A percentile compares a stretch with the other conserved stretches of the same genome.
phyloP scores from a whole-genome alignment of 2,797 vertebrate genomes.

The Euthynnus affinis region DNA sequence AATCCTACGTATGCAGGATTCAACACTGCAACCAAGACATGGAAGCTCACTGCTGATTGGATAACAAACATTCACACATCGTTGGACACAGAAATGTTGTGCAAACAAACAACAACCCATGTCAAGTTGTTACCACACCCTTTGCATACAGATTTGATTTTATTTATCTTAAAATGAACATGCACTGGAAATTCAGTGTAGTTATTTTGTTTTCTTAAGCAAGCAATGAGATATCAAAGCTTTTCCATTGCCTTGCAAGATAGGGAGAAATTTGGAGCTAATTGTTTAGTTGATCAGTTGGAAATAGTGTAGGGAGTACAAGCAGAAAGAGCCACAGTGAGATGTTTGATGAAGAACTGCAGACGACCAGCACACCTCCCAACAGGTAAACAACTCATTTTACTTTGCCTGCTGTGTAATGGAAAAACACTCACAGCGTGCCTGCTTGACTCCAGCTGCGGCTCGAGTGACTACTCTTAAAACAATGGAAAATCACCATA shows the following conservation, averaged over 20 bases:
- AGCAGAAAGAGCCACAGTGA: no score
- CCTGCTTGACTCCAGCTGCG: no score
- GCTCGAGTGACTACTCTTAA: no score
- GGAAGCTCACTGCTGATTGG: slow-evolving; percentile 14
- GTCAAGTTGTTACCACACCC: neutral
- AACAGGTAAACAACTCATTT: no score
- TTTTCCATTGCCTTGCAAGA: neutral
- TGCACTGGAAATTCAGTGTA: neutral
- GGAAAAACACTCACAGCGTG: no score
- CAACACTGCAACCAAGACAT: neutral
- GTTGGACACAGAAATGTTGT: neutral
- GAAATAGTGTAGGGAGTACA: no score
- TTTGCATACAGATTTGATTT: neutral
- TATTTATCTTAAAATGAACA: neutral
- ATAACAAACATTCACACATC: slow-evolving; percentile 8
- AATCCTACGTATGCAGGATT: slow-evolving; percentile 16
- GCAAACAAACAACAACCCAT: neutral
- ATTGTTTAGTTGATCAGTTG: no score
- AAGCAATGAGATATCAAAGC: neutral
- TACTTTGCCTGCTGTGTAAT: no score
- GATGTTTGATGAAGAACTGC: no score
- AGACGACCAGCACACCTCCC: no score
- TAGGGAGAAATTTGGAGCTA: no score
- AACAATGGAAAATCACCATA: no score
- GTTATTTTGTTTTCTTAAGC: neutral